phyloP scores from a whole-genome alignment of 2,888 invertebrate genomes.

The Lithophane semibrunnea region DNA sequence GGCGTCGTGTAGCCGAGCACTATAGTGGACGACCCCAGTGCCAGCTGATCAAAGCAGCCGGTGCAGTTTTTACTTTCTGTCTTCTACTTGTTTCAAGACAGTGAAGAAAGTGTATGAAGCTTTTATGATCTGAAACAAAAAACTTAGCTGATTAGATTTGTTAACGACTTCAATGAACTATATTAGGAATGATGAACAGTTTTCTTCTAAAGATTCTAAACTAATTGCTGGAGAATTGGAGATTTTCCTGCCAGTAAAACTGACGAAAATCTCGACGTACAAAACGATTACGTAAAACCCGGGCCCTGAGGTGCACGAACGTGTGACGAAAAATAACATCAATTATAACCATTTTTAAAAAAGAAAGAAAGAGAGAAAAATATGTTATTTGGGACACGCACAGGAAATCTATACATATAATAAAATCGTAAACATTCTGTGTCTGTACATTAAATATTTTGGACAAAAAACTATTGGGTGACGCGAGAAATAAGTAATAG shows the following conservation, averaged over 20 bases:
- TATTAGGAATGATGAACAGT: neutral
- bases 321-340: too few relatives aligned
- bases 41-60: neutral
- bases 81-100: slow-evolving; percentile 79
- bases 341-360: neutral
- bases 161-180: neutral
- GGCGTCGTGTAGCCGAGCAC: too few relatives aligned
- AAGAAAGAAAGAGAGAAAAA: too few relatives aligned
- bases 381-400: too few relatives aligned
- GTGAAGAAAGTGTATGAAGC: slow-evolving; percentile 89
- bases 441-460: too few relatives aligned
- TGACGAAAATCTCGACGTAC: neutral
- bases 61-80: slow-evolving; percentile 46
- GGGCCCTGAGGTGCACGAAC: neutral
- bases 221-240: neutral
- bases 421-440: too few relatives aligned
- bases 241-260: neutral
- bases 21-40: neutral
- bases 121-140: slow-evolving; percentile 86
- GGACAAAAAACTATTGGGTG: too few relatives aligned
- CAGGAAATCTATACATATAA: too few relatives aligned
- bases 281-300: neutral
- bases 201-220: neutral
- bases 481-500: too few relatives aligned
- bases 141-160: neutral